Evolutionary conservation across 1,140 invertebrate genomes (phyloP).

Genomic region (Drosophila lowei): DNA sequence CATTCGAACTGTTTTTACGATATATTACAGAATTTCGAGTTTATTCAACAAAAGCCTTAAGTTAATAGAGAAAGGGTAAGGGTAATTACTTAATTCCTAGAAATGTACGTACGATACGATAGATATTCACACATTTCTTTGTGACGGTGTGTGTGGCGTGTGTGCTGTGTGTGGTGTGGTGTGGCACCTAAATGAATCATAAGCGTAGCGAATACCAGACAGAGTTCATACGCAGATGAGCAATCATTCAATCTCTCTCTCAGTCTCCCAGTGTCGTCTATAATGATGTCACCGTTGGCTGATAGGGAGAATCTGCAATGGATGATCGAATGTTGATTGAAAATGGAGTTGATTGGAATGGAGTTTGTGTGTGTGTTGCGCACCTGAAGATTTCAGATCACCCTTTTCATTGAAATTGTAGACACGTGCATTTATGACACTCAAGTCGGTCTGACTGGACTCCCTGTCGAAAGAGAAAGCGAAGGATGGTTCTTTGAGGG

Average conservation of each 20-base stretch:
- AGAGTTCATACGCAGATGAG: slow-evolving; percentile 14
- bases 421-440: slow-evolving; percentile 68
- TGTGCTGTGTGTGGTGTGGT: too few species aligned
- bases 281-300: slow-evolving; percentile 69
- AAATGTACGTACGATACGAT: neutral
- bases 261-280: slow-evolving; percentile 10
- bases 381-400: slow-evolving; percentile 62
- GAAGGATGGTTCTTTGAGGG: too few species aligned
- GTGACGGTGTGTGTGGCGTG: neutral
- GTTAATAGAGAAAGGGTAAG: neutral
- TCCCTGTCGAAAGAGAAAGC: slow-evolving; percentile 25
- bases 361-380: neutral
- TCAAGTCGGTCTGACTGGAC: slow-evolving; percentile 68
- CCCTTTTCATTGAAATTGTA: slow-evolving; percentile 73
- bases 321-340: neutral
- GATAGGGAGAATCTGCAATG: slow-evolving; percentile 58
- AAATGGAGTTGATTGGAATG: neutral
- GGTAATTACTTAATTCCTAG: too few species aligned
- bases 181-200: slow-evolving; percentile 23
- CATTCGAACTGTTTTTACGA: too few species aligned
- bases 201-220: slow-evolving; percentile 7
- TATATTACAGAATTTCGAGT: slow-evolving; percentile 7
- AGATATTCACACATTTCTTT: slow-evolving; percentile 13
- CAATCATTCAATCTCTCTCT: slow-evolving; percentile 14
- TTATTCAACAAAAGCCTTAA: slow-evolving; percentile 22